Evolutionary conservation across 2,888 invertebrate genomes (phyloP).

Genomic region (Limnephilus rhombicus): DNA sequence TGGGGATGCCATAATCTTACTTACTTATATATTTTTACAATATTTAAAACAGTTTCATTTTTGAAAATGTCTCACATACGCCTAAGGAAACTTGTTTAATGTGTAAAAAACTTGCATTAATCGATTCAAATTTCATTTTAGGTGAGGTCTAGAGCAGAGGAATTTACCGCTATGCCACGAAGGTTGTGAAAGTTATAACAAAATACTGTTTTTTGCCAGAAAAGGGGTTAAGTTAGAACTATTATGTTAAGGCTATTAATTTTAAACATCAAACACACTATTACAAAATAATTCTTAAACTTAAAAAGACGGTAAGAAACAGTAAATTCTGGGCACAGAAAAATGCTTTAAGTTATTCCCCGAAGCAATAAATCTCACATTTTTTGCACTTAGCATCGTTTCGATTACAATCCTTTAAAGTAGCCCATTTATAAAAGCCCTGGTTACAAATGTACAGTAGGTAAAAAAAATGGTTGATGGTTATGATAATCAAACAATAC

Average conservation of each 20-base stretch:
- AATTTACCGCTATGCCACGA: too few species aligned
- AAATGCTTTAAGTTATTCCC: background rate
- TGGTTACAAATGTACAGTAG: background rate
- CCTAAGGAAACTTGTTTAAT: too few species aligned
- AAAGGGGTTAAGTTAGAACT: too few species aligned
- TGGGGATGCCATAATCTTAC: too few species aligned
- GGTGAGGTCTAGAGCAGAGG: background rate
- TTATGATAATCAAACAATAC: slow-evolving; percentile 11
- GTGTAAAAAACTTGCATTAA: too few species aligned
- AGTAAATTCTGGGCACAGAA: background rate
- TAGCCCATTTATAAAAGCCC: background rate
- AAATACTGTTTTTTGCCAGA: background rate
- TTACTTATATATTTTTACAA: too few species aligned
- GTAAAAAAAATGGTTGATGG: background rate
- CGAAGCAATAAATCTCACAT: background rate
- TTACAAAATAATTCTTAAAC: background rate
- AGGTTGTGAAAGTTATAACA: background rate
- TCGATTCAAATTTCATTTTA: too few species aligned
- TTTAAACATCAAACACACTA: background rate
- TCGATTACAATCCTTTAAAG: background rate
- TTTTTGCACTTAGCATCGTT: background rate
- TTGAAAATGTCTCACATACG: too few species aligned
- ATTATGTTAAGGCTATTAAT: background rate
- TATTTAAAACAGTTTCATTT: too few species aligned
- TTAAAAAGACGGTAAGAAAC: background rate